Evolutionary conservation across 2,797 vertebrate genomes (phyloP).

Genomic region (Denticeps clupeoides): DNA sequence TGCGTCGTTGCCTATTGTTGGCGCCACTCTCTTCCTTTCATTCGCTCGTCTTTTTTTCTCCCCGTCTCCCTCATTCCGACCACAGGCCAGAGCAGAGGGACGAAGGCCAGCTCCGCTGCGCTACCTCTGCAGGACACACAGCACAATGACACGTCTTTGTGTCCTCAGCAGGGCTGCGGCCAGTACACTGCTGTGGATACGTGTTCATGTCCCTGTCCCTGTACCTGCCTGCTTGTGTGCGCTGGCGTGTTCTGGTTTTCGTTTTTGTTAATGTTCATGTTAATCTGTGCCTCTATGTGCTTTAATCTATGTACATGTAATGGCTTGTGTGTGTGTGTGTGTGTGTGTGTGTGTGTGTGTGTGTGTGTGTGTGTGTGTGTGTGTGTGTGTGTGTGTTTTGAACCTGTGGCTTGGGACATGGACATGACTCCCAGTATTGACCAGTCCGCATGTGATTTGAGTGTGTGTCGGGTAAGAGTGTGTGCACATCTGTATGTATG

Average conservation of each 20-base stretch:
- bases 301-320: neutral
- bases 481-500: too few relatives aligned
- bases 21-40: neutral
- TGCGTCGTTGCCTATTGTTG: neutral
- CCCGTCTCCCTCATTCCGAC: constrained; percentile 12
- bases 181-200: too few relatives aligned
- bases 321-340: constrained; percentile 3
- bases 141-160: constrained; percentile 21
- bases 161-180: constrained; percentile 16
- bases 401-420: too few relatives aligned
- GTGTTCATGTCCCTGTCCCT: neutral
- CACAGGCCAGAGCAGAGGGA: constrained; percentile 22
- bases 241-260: constrained; percentile 9
- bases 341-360: constrained; percentile 1
- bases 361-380: neutral
- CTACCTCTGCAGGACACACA: constrained; percentile 25
- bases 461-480: too few relatives aligned
- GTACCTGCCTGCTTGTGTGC: constrained; percentile 12
- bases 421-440: too few relatives aligned
- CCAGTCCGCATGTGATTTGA: neutral
- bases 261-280: neutral
- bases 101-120: constrained; percentile 18
- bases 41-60: neutral
- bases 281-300: too few relatives aligned
- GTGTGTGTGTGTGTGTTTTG: constrained; percentile 6